Conservation (phyloP, 2,113 vertebrate genomes). For the Anguilla japonica region DNA sequence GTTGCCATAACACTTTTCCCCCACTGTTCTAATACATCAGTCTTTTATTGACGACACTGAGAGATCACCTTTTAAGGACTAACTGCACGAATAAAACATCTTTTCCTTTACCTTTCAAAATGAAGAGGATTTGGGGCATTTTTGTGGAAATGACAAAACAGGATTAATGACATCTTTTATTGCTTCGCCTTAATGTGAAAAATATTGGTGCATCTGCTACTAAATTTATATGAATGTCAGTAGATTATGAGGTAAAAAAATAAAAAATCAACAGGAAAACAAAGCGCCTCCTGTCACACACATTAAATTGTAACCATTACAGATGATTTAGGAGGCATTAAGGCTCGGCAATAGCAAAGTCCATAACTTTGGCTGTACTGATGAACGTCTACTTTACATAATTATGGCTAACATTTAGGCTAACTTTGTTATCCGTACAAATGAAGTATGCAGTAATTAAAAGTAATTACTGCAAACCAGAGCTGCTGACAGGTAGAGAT, state of each 20-base stretch:
- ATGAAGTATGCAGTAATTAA: slow-evolving; percentile 6
- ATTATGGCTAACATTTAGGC: slow-evolving; percentile 10
- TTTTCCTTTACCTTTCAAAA: neutral
- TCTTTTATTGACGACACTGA: neutral
- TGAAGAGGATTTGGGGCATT: neutral
- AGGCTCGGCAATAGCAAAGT: neutral
- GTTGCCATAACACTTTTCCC: neutral
- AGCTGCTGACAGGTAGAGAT: slow-evolving; percentile 1
- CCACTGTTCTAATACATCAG: neutral
- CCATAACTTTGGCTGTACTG: neutral
- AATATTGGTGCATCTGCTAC: slow-evolving; percentile 19
- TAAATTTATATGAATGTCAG: neutral
- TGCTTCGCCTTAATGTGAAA: slow-evolving; percentile 13
- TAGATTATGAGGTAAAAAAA: slow-evolving; percentile 16
- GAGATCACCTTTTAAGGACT: neutral
- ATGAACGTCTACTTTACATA: no score
- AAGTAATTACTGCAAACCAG: neutral
- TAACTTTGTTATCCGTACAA: slow-evolving; percentile 1
- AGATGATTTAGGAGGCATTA: slow-evolving; percentile 12
- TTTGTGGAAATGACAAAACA: neutral
- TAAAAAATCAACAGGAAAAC: neutral
- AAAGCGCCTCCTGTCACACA: slow-evolving; percentile 7
- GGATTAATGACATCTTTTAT: slow-evolving; percentile 8
- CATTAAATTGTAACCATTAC: slow-evolving; percentile 18
- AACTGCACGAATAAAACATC: neutral